Conservation (phyloP, 2,888 invertebrate species). For the Meiosimyza decipiens region DNA sequence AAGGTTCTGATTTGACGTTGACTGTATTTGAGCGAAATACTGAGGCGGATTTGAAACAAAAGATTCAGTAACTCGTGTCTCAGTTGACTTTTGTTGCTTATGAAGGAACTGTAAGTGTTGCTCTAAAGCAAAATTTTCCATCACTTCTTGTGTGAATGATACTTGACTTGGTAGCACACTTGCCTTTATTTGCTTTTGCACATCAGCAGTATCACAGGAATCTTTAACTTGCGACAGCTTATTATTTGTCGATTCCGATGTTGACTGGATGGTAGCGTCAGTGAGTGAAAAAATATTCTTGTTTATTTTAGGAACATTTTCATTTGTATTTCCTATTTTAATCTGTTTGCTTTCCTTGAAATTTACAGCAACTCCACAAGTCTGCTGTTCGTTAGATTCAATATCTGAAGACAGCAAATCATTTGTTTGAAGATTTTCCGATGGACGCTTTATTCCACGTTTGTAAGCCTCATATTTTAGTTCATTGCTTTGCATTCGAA, state of each 20-base stretch:
- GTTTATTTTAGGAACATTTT: slow-evolving; percentile 48
- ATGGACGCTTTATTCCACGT: slow-evolving; percentile 55
- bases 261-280: background rate
- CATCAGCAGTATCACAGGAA: slow-evolving; percentile 19
- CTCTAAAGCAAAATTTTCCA: slow-evolving; percentile 22
- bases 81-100: slow-evolving; percentile 18
- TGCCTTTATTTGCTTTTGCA: background rate
- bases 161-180: background rate
- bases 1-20: slow-evolving; percentile 31
- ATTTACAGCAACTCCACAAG: slow-evolving; percentile 10
- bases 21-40: slow-evolving; percentile 26
- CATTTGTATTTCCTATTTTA: slow-evolving; percentile 47
- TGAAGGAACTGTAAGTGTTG: slow-evolving; percentile 30
- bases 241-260: background rate
- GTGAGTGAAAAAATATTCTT: slow-evolving; percentile 8
- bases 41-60: background rate
- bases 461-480: slow-evolving; percentile 44
- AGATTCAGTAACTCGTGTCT: background rate
- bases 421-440: slow-evolving; percentile 51
- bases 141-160: slow-evolving; percentile 18
- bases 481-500: slow-evolving; percentile 33
- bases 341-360: slow-evolving; percentile 52
- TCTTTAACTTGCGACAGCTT: slow-evolving; percentile 7
- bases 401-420: slow-evolving; percentile 19
- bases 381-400: slow-evolving; percentile 10